These are phyloP conservation scores for Papilio xuthus DNA, from an alignment of 1,140 invertebrate genomes.

Conservation along the genomic window DNA sequence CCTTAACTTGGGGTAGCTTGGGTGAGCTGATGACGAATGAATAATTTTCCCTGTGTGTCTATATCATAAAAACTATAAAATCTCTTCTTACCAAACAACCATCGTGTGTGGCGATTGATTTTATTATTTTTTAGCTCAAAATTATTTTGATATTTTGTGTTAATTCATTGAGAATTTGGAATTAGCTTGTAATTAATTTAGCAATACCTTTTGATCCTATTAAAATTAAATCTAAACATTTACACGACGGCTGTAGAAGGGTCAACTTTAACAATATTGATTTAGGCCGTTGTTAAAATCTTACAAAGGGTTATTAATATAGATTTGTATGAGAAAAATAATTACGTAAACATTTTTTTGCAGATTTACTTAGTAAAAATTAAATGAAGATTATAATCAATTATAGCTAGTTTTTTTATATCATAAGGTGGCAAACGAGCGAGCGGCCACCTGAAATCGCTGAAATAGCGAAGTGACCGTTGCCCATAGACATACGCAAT, in stretches of 20 bases:
- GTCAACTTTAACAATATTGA: slow-evolving; percentile 19
- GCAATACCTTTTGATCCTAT: slow-evolving; percentile 22
- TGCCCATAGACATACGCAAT: too few species aligned
- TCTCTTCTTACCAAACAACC: too few species aligned
- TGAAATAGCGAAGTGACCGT: too few species aligned
- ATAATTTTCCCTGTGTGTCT: too few species aligned
- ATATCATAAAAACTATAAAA: too few species aligned
- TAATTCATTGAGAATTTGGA: neutral
- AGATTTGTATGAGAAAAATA: neutral
- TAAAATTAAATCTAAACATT: slow-evolving; percentile 21
- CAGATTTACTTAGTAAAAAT: neutral
- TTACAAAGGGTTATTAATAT: slow-evolving; percentile 20
- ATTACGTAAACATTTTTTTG: neutral
- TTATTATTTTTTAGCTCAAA: neutral
- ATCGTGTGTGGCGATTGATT: too few species aligned
- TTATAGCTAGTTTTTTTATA: too few species aligned
- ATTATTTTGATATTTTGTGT: neutral
- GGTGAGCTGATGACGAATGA: too few species aligned
- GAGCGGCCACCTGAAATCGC: too few species aligned
- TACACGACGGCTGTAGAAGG: slow-evolving; percentile 1
- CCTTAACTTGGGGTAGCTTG: too few species aligned
- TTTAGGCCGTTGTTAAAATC: slow-evolving; percentile 16
- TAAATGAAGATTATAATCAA: neutral
- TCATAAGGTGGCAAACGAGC: too few species aligned
- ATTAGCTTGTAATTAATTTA: slow-evolving; percentile 11